These are phyloP conservation scores for Masticophis lateralis DNA, from an alignment of 2,797 vertebrate genomes.

Conservation along the genomic window DNA sequence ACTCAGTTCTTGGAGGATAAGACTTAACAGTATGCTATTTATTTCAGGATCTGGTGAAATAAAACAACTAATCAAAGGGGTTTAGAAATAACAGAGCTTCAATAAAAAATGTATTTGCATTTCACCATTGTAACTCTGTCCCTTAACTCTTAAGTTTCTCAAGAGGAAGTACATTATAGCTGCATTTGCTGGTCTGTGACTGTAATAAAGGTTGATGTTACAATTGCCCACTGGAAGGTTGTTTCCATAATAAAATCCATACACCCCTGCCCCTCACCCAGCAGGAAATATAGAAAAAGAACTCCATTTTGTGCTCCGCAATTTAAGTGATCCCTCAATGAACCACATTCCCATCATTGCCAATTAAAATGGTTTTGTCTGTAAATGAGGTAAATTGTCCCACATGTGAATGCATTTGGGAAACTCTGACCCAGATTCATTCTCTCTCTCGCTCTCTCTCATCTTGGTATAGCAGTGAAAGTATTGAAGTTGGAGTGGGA, in stretches of 20 bases:
- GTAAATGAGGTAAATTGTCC: neutral
- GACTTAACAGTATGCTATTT: neutral
- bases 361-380: neutral
- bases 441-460: too few relatives aligned
- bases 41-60: neutral
- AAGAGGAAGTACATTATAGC: neutral
- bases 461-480: neutral
- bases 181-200: neutral
- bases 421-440: neutral
- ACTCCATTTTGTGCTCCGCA: neutral
- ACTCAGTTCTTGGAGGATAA: neutral
- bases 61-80: neutral
- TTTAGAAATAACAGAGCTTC: neutral
- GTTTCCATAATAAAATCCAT: neutral
- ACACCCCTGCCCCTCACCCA: neutral
- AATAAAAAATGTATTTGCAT: neutral
- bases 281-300: neutral
- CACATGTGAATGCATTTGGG: neutral
- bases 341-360: neutral
- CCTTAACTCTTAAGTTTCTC: neutral
- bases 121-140: neutral
- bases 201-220: neutral
- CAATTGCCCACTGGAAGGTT: neutral
- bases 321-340: neutral
- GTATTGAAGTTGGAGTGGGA: neutral